Conservation (phyloP, 2,888 invertebrate genomes). For the Meiosimyza decipiens region DNA sequence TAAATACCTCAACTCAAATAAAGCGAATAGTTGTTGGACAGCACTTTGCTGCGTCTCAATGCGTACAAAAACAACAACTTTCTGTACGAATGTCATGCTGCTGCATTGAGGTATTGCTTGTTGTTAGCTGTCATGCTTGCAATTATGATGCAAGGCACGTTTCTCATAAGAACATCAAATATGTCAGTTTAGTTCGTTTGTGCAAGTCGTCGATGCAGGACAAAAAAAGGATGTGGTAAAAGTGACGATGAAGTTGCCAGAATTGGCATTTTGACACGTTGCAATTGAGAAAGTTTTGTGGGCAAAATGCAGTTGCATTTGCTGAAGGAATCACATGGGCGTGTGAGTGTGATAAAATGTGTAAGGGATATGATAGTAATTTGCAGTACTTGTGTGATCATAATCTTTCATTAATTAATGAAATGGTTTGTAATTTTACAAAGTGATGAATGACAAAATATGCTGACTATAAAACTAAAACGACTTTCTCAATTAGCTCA, state of each 20-base stretch:
- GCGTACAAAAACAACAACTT: slow-evolving; percentile 6
- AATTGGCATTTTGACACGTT: slow-evolving; percentile 36
- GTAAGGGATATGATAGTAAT: too few relatives aligned
- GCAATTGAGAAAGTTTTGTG: slow-evolving; percentile 22
- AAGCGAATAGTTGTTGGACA: background rate
- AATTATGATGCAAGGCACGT: slow-evolving; percentile 36
- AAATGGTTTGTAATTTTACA: too few relatives aligned
- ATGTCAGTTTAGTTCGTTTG: slow-evolving; percentile 3
- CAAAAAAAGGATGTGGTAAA: slow-evolving; percentile 6
- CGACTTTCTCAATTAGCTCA: too few relatives aligned
- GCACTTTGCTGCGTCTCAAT: background rate
- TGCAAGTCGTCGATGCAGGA: background rate
- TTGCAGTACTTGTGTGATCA: too few relatives aligned
- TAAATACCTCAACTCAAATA: background rate
- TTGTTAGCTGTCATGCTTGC: background rate
- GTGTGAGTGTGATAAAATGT: background rate
- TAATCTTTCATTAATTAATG: too few relatives aligned
- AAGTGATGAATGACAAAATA: too few relatives aligned
- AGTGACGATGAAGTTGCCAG: slow-evolving; percentile 35
- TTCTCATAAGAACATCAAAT: slow-evolving; percentile 30
- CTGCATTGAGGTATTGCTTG: too few relatives aligned
- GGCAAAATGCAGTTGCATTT: background rate
- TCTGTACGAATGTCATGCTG: background rate
- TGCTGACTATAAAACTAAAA: too few relatives aligned
- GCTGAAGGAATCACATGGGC: background rate